Percentiles rank a stretch among this genome's conserved stretches.
These are phyloP conservation scores for Cabera pusaria DNA, from an alignment of 2,888 invertebrate genomes.

Conservation along the genomic window DNA sequence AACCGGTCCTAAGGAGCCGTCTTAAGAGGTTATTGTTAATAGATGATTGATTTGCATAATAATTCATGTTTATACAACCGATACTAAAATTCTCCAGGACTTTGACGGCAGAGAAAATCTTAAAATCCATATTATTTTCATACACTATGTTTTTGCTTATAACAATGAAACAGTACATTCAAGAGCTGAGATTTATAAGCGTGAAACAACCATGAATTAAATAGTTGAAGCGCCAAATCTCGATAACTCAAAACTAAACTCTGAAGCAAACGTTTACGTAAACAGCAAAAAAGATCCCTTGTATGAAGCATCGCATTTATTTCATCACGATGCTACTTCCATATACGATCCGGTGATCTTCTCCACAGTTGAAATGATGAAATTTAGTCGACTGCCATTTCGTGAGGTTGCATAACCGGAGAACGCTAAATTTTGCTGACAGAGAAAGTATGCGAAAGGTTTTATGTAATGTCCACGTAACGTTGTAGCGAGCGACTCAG, in stretches of 20 bases:
- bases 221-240: too few species aligned
- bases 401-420: slow-evolving; percentile 66
- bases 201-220: too few species aligned
- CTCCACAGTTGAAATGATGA: slow-evolving; percentile 74
- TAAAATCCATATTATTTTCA: too few species aligned
- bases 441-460: slow-evolving; percentile 83
- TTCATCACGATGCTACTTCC: slow-evolving; percentile 58
- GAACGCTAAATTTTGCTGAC: slow-evolving; percentile 82
- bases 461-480: slow-evolving; percentile 79
- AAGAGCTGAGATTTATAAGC: too few species aligned
- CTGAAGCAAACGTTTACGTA: slow-evolving; percentile 8
- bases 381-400: slow-evolving; percentile 80
- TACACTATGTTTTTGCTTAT: too few species aligned
- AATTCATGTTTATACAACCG: slow-evolving; percentile 30
- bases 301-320: slow-evolving; percentile 46
- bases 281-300: slow-evolving; percentile 41
- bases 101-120: slow-evolving; percentile 6
- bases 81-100: slow-evolving; percentile 13
- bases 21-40: slow-evolving; percentile 39
- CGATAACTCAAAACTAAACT: background rate
- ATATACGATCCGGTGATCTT: slow-evolving; percentile 69
- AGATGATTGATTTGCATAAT: slow-evolving; percentile 45
- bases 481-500: slow-evolving; percentile 70
- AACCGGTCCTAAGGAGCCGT: slow-evolving; percentile 34
- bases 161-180: too few species aligned